Base-by-base conservation (phyloP, 2,113 vertebrate species). In the Triplophysa siluroides region DNA sequence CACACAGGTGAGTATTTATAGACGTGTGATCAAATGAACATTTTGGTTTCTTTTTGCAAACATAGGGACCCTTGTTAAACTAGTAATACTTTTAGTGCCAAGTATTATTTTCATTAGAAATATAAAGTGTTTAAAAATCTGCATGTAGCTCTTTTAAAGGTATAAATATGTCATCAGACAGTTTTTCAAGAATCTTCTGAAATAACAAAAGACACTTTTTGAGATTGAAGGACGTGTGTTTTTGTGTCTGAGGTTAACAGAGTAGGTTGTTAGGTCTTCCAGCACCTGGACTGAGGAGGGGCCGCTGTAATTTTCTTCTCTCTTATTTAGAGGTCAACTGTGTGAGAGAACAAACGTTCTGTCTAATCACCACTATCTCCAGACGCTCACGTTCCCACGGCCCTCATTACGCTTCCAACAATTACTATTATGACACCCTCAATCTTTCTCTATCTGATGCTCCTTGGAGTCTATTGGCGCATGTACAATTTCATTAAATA, bases 1-100 rank as follows among this genome's bases (percentile, higher is more conserved):
- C 60, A 95, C 96, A 0, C 93, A 97, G 95, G 97, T 97, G 88
- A 86, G 91, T 87, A 14, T 19, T 52, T 61, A 14, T 74, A 26
- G 2, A 9, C 60, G 11, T 65, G 12, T 73, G 45, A 72, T 38
- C 33, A 38, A 38, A 38, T 38, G 5, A 33, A 0, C 0, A 0
- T 7, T 38, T 38, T 38, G 0, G 6, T 38, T 38, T 38, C 2
- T 29, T 29, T 29, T 29, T 29, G 3, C 3, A 33, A 6, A 33
- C 29, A 2, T 33, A 33, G 29, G 29, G 29, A 33, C 29, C 4
- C 5, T 33, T 33, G 29, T 33, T 33, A 33, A 33, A 38, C 5
- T 7, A 7, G 33, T 8, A 38, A 38, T 38, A 38, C 33, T 38
- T 38, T 38, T 0, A 38, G 8, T 38, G 33, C 33, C 33, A 38